Evolutionary conservation across 2,113 vertebrate species (phyloP), one percentile per base, ranked within the genome.

Genomic region (Climacteris rufus): DNA sequence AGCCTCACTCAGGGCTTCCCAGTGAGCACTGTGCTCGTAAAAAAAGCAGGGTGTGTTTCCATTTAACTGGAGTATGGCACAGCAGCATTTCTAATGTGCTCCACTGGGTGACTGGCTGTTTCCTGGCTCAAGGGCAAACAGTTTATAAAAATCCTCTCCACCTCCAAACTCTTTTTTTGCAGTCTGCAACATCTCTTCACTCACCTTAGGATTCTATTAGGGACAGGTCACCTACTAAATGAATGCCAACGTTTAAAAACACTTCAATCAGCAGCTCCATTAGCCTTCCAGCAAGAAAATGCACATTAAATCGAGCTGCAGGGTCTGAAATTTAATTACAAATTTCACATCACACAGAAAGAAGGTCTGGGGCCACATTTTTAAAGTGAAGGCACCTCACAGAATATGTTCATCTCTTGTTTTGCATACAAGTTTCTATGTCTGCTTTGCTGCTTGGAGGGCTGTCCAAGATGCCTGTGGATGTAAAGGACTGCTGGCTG

Each of bases 361-460:
- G 90, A 86, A 96, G 94, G 94, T 96, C 95, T 90, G 92, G 69
- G 95, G 94, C 82, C 94, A 96, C 76, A 60, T 70, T 94, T 96
- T 96, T 88, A 64, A 94, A 94, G 87, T 10, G 47, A 90, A 94
- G 85, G 47, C 1, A 0, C 79, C 90, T 91, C 68, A 78, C 19
- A 68, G 59, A 80, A 13, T 12, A 74, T 19, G 44, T 39, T 63
- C 44, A 65, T 77, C 53, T 54, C 75, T 68, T 39, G 37, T 15
- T 93, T 81, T 90, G 47, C 68, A 56, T 42, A 35, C 13, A 31
- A 78, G 39, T 40, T 80, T 24, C 3, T 71, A 19, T 20, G 54
- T 57, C 79, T 93, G 71, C 82, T 57, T 65, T 74, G 50, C 75
- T 70, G 65, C 66, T 87, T 66, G 85, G 70, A 83, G 64, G 64